These are phyloP conservation scores for Telmatherina bonti DNA, from an alignment of 2,797 vertebrate genomes.

Conservation along the genomic window DNA sequence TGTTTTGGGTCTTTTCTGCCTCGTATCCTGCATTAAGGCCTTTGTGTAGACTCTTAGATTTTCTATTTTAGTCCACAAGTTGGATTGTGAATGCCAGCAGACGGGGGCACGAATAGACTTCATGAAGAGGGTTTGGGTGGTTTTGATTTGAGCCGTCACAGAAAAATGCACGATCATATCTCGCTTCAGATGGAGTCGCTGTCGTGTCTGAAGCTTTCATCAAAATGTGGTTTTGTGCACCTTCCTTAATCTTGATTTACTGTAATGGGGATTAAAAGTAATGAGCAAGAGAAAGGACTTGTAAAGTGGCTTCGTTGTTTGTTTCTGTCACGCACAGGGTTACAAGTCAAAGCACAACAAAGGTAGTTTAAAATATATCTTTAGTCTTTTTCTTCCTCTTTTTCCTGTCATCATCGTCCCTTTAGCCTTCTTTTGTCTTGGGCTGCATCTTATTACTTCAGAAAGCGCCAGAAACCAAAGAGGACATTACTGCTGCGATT, in stretches of 20 bases:
- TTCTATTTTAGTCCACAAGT: slow-evolving; percentile 40
- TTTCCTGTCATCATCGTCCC: neutral
- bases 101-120: slow-evolving; percentile 35
- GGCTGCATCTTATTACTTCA: neutral
- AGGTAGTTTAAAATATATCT: too few relatives aligned
- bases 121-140: slow-evolving; percentile 22
- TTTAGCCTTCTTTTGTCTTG: neutral
- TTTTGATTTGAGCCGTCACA: slow-evolving; percentile 57
- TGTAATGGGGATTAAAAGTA: slow-evolving; percentile 23
- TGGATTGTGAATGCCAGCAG: slow-evolving; percentile 36
- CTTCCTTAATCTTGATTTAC: slow-evolving; percentile 15
- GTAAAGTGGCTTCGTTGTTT: slow-evolving; percentile 16
- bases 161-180: slow-evolving; percentile 63
- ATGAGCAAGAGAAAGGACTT: slow-evolving; percentile 2
- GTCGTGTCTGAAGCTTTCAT: slow-evolving; percentile 28
- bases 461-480: too few relatives aligned
- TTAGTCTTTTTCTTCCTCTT: too few relatives aligned
- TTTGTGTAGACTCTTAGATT: slow-evolving; percentile 37
- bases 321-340: slow-evolving; percentile 1
- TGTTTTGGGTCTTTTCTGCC: slow-evolving; percentile 62
- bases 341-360: neutral
- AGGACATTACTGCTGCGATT: neutral
- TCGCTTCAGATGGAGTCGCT: slow-evolving; percentile 31
- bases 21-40: slow-evolving; percentile 66
- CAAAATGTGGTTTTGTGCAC: slow-evolving; percentile 20